Evolutionary conservation across 2,888 invertebrate genomes (phyloP), one percentile per base, ranked within the genome.

Genomic region (Kryphioiulus occultus): DNA sequence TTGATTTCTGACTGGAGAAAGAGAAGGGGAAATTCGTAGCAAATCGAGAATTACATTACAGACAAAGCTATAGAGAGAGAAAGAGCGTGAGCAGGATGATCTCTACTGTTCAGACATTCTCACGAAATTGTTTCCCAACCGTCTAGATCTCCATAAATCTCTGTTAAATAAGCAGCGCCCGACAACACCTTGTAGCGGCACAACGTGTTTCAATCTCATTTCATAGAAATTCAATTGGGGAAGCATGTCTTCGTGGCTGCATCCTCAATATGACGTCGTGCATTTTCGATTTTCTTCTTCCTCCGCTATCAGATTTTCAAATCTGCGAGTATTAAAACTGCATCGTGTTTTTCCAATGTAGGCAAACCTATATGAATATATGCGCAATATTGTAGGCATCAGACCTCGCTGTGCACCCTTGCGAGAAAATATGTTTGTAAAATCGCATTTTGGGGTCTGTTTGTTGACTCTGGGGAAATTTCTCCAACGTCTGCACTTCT

Each of bases 161-260:
- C 68, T 26, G 68, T 68, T 68, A 68, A 68, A 68, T 68, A 68
- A 68, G 68, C 68, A 68, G 26, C 26, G 68, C n/a, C 22, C 4
- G 68, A 68, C 26, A 68, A 68, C 68, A 68, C 68, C 68, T 68
- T 68, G 68, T 68, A 26, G 26, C 19, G n/a, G n/a, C n/a, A 68
- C 68, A 68, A 68, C n/a, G 68, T 26, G 68, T 68, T 68, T 68
- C 68, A 68, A 68, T 68, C 68, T 68, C 68, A 68, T 68, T 68
- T 68, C 68, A 68, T 68, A 68, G n/a, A 68, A 68, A 68, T 68
- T 68, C 68, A 68, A 68, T 68, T 68, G 68, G 68, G n/a, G n/a
- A 68, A 19, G n/a, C 53, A 68, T 68, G 22, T 68, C 68, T 68
- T 68, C 68, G 68, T 26, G 68, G 26, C 53, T 68, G 68, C 68